Evolutionary conservation across 2,888 invertebrate genomes (phyloP).

Genomic region (Digitonthophagus gazella): DNA sequence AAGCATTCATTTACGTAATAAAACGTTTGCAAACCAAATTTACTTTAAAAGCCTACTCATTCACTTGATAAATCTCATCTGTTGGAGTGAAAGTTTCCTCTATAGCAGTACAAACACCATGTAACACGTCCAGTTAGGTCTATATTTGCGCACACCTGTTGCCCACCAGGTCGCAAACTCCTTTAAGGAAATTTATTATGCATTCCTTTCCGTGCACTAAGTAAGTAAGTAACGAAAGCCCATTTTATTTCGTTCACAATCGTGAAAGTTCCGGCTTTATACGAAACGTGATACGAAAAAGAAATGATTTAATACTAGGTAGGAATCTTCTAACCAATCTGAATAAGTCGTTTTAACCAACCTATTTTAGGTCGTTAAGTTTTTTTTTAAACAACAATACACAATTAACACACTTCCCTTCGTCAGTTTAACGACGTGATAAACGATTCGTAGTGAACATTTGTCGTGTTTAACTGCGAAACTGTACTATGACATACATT

Average conservation of each 20-base stretch:
- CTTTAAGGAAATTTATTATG: not conserved
- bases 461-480: not conserved
- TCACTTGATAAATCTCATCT: too few species aligned
- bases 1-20: too few species aligned
- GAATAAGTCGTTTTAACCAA: too few species aligned
- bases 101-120: not conserved
- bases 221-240: too few species aligned
- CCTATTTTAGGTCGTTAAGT: too few species aligned
- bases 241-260: not conserved
- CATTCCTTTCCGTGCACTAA: not conserved
- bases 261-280: not conserved
- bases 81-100: not conserved
- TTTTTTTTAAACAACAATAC: not conserved
- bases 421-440: not conserved
- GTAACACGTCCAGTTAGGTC: too few species aligned
- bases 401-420: not conserved
- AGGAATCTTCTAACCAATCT: too few species aligned
- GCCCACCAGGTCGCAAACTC: too few species aligned
- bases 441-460: not conserved
- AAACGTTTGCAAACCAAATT: too few species aligned
- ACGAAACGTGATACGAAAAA: not conserved
- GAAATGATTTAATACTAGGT: not conserved
- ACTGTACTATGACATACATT: not conserved
- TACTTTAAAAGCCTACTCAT: too few species aligned
- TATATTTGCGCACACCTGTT: not conserved